Percentiles rank a stretch among this genome's conserved stretches.
Evolutionary conservation across 2,888 invertebrate species (phyloP).

Genomic region (Periphyllus acericola): DNA sequence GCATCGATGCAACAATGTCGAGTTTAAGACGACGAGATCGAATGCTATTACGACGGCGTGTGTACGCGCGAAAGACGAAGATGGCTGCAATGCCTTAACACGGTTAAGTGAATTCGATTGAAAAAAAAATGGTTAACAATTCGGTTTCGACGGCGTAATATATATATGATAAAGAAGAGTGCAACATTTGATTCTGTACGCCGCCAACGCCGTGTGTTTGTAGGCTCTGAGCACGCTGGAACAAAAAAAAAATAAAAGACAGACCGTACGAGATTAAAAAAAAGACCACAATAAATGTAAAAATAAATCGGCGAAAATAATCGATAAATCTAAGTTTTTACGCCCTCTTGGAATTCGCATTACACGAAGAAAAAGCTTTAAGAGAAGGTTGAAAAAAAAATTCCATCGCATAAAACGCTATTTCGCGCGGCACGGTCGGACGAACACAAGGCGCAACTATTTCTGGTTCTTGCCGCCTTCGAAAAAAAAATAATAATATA

Average conservation of each 20-base stretch:
- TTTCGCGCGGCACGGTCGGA: slow-evolving; percentile 43
- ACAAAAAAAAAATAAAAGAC: not conserved
- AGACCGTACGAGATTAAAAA: not conserved
- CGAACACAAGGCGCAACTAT: slow-evolving; percentile 46
- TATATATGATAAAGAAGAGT: not conserved
- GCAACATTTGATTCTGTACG: not conserved
- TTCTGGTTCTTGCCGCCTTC: slow-evolving; percentile 38
- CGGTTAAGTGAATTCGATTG: not conserved
- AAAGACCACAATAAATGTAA: slow-evolving; percentile 6
- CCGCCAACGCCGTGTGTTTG: not conserved
- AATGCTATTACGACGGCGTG: not conserved
- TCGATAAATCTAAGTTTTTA: slow-evolving; percentile 60
- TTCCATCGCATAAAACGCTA: slow-evolving; percentile 31
- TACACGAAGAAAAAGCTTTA: slow-evolving; percentile 40
- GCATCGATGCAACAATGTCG: too few species aligned
- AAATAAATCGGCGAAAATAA: slow-evolving; percentile 45
- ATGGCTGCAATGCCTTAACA: not conserved
- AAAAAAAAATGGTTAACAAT: slow-evolving; percentile 9
- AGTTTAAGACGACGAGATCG: too few species aligned
- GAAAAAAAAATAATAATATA: not conserved
- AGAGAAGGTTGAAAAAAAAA: slow-evolving; percentile 42
- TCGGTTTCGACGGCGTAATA: slow-evolving; percentile 10
- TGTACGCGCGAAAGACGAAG: not conserved
- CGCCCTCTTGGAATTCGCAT: slow-evolving; percentile 51
- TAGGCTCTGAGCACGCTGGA: too few species aligned